Conservation (phyloP, 1,140 invertebrate genomes). For the Sweltsa coloradensis region DNA sequence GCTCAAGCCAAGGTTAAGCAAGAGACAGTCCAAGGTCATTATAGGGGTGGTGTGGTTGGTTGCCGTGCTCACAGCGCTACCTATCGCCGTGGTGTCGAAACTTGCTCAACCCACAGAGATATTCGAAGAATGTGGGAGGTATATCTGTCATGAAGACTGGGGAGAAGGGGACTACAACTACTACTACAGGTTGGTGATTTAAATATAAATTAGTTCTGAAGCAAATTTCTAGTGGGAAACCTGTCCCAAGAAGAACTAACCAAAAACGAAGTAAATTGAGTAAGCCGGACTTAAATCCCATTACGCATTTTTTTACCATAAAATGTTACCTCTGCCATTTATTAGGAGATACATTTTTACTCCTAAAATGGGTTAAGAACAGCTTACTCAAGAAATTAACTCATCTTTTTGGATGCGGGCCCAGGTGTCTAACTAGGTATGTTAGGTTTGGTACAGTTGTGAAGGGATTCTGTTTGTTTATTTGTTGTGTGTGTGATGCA, state of each 20-base stretch:
- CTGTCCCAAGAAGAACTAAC: not conserved
- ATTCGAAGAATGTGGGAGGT: constrained; percentile 47
- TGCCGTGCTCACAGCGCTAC: constrained; percentile 65
- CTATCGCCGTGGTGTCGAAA: constrained; percentile 58
- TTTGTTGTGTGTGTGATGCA: too few relatives aligned
- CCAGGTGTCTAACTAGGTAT: too few relatives aligned
- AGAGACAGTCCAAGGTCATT: constrained; percentile 53
- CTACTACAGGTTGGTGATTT: constrained; percentile 13
- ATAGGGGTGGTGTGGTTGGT: constrained; percentile 67
- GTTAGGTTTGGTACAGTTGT: too few relatives aligned
- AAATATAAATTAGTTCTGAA: not conserved
- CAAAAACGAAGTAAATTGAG: not conserved
- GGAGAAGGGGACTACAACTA: not conserved
- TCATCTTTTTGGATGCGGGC: too few relatives aligned
- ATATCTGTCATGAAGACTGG: constrained; percentile 31
- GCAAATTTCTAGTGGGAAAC: not conserved
- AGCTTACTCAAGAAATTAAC: too few relatives aligned
- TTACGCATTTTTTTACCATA: too few relatives aligned
- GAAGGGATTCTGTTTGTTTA: too few relatives aligned
- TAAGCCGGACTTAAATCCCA: too few relatives aligned
- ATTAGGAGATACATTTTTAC: too few relatives aligned
- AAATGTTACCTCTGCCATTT: too few relatives aligned
- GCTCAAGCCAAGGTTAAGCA: constrained; percentile 62
- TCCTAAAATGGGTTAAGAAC: too few relatives aligned
- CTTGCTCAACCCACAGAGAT: constrained; percentile 40